These are phyloP conservation scores for Amiota minor DNA, from an alignment of 2,888 invertebrate species.

Conservation along the genomic window DNA sequence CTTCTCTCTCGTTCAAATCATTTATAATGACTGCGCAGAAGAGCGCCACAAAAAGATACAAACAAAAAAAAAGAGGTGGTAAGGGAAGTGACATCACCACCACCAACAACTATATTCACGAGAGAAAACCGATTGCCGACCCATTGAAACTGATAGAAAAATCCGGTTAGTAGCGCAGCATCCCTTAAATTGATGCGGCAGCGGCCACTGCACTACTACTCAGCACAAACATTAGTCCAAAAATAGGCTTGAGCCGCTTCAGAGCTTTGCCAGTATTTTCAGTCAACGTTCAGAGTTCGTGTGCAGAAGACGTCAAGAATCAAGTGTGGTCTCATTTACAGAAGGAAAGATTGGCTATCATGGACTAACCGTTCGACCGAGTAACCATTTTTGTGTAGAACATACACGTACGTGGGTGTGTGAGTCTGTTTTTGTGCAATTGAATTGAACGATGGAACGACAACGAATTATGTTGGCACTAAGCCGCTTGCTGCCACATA, in stretches of 20 bases:
- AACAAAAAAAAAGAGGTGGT: background rate
- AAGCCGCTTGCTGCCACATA: slow-evolving; percentile 15
- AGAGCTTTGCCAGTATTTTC: slow-evolving; percentile 48
- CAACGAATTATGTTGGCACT: background rate
- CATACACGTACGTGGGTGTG: slow-evolving; percentile 10
- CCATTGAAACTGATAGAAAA: slow-evolving; percentile 40
- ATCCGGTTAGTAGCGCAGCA: slow-evolving; percentile 53
- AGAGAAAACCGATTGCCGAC: slow-evolving; percentile 17
- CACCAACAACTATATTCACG: background rate
- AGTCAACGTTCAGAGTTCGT: slow-evolving; percentile 59
- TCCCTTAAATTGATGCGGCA: slow-evolving; percentile 45
- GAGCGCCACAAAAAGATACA: slow-evolving; percentile 9
- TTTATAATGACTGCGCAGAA: slow-evolving; percentile 7
- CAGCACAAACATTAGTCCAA: slow-evolving; percentile 23
- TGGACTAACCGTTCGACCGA: background rate
- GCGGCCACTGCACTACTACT: background rate
- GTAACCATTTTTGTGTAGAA: background rate
- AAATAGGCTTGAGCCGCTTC: slow-evolving; percentile 46
- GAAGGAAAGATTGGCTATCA: background rate
- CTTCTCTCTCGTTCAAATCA: background rate
- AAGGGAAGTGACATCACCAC: background rate
- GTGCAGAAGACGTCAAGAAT: slow-evolving; percentile 51
- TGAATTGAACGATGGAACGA: too few species aligned
- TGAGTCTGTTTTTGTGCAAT: slow-evolving; percentile 12
- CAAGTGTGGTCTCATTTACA: background rate